Conservation (phyloP, 2,888 invertebrate genomes). For the Philaethria dido region DNA sequence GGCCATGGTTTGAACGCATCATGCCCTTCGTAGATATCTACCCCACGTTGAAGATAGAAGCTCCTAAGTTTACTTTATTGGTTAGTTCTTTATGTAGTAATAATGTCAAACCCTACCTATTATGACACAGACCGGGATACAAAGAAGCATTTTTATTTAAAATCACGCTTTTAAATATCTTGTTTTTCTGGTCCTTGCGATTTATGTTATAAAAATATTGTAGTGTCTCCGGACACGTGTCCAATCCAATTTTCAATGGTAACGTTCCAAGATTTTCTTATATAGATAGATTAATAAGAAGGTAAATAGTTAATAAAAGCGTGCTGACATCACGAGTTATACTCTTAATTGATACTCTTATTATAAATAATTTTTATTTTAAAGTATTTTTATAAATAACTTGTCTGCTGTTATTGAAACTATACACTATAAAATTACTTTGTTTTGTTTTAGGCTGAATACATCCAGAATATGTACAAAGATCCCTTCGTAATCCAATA, state of each 20-base stretch:
- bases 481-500: background rate
- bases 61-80: conserved; percentile 9
- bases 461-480: conserved; percentile 11
- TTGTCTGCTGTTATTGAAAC: background rate
- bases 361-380: no score
- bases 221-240: no score
- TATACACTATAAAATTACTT: background rate
- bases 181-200: no score
- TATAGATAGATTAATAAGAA: no score
- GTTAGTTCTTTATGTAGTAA: background rate
- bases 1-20: conserved; percentile 12
- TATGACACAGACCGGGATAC: no score
- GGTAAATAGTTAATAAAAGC: no score
- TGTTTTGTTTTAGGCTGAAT: conserved; percentile 5
- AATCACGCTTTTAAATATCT: no score
- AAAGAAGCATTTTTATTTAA: no score
- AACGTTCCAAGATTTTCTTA: no score
- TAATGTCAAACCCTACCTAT: no score
- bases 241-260: no score
- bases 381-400: background rate
- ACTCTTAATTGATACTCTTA: background rate
- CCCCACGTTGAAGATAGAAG: conserved; percentile 10
- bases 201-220: no score
- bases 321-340: background rate
- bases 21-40: background rate